phyloP scores from a whole-genome alignment of 2,797 vertebrate genomes.

The Parauchenoglanis punctatus region DNA sequence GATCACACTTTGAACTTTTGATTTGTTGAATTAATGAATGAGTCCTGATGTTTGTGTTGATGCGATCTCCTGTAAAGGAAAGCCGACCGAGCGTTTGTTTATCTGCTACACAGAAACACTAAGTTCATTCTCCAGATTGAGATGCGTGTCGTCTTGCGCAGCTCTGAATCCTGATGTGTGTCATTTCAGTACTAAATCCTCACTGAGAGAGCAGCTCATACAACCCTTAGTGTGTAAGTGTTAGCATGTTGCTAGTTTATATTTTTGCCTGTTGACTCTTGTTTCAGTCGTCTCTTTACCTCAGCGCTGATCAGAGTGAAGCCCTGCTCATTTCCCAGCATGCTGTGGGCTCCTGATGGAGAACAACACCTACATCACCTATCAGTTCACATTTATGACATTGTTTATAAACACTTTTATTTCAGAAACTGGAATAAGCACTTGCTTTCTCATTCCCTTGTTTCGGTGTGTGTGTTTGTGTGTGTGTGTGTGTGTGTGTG shows the following conservation, averaged over 20 bases:
- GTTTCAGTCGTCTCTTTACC: not conserved
- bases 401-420: not conserved
- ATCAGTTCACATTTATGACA: not conserved
- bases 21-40: too few relatives aligned
- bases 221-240: not conserved
- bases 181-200: not conserved
- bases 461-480: slow-evolving; percentile 33
- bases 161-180: not conserved
- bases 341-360: not conserved
- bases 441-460: not conserved
- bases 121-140: not conserved
- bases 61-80: too few relatives aligned
- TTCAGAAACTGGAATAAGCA: not conserved
- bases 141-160: not conserved
- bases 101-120: too few relatives aligned
- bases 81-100: too few relatives aligned
- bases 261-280: not conserved
- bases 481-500: slow-evolving; percentile 33
- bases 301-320: not conserved
- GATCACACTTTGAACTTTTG: too few relatives aligned
- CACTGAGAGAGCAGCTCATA: not conserved
- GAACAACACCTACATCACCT: not conserved
- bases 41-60: too few relatives aligned
- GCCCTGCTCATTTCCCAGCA: not conserved
- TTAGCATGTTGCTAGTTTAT: not conserved